phyloP scores from a whole-genome alignment of 2,888 invertebrate genomes.

The Caradrina kadenii region DNA sequence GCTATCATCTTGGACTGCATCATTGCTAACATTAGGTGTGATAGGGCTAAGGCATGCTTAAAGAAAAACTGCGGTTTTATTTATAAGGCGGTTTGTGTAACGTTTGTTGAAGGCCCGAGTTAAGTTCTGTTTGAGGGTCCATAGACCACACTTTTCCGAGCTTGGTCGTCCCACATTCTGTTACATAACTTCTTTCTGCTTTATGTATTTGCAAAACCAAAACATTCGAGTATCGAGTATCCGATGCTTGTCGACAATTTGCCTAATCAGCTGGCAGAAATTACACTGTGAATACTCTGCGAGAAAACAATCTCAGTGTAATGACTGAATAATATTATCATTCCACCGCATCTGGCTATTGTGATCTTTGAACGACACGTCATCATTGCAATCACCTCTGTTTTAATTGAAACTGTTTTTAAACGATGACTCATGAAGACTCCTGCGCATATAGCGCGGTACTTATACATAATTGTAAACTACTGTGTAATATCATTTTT shows the following conservation, averaged over 20 bases:
- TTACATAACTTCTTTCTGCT: not conserved
- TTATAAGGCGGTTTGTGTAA: not conserved
- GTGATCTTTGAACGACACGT: constrained; percentile 20
- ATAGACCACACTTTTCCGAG: too few species aligned
- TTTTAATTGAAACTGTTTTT: not conserved
- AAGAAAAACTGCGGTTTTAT: not conserved
- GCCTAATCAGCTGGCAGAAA: not conserved
- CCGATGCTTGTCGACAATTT: not conserved
- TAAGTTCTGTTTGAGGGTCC: too few species aligned
- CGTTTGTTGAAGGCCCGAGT: not conserved
- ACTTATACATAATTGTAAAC: too few species aligned
- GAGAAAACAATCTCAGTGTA: constrained; percentile 13
- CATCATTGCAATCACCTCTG: not conserved
- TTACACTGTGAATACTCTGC: constrained; percentile 5
- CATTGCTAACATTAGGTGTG: not conserved
- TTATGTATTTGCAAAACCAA: not conserved
- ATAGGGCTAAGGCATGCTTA: not conserved
- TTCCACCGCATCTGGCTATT: constrained; percentile 14
- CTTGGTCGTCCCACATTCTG: not conserved
- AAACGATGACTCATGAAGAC: constrained; percentile 13
- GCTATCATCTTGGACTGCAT: not conserved
- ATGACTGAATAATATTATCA: constrained; percentile 17
- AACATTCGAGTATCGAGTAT: not conserved
- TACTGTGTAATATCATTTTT: too few species aligned
- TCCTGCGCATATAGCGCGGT: not conserved